Base-by-base conservation (phyloP, 1,140 invertebrate genomes). In the Euura lappo region DNA sequence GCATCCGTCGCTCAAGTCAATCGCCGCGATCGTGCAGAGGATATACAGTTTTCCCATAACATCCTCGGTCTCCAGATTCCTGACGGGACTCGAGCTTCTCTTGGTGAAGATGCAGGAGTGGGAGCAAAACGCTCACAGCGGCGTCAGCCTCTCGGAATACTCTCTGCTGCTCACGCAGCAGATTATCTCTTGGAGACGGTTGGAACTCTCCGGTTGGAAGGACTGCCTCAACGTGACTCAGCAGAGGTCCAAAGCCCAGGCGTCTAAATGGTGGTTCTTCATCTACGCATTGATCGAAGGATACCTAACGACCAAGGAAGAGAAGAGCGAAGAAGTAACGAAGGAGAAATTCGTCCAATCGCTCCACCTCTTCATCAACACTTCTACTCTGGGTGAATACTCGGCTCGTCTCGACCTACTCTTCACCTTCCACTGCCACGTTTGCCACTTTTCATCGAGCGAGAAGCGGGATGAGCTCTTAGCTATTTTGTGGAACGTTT, bases 221-320 rank as follows among this genome's bases (percentile, higher is more conserved):
- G 91, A 93, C 80, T 93, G 93, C 69, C 85, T 98, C 0, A 90
- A 92, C 69, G 90, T 90, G 73, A 85, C 92, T 3, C 89, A 90
- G 64, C 84, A 91, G 44, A 93, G 93, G 78, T 88, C 93, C 68
- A 87, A 91, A 77, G 85, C 89, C 0, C 89, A 91, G 71, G 90
- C 91, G 0, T 90, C 93, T 47, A 95, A 94, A 85, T 98, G 96
- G 92, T 99, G 97, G 96, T 96, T 97, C 83, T 93, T 95, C 81
- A 83, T 99, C 13, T 98, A 94, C 81, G 90, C 92, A 7, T 85
- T 95, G 2, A 83, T 94, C 5, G 89, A 92, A 64, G 83, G 84
- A 46, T 91, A 88, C 74, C 71, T 86, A 4, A 74, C 13, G 4
- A 75, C 28, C 28, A 28, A 28, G 28, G 28, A 28, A 28, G 72